Percentiles rank a stretch among this genome's conserved stretches.
These are phyloP conservation scores for Typhlichthys eigenmanni DNA, from an alignment of 2,797 vertebrate species.

Conservation along the genomic window DNA sequence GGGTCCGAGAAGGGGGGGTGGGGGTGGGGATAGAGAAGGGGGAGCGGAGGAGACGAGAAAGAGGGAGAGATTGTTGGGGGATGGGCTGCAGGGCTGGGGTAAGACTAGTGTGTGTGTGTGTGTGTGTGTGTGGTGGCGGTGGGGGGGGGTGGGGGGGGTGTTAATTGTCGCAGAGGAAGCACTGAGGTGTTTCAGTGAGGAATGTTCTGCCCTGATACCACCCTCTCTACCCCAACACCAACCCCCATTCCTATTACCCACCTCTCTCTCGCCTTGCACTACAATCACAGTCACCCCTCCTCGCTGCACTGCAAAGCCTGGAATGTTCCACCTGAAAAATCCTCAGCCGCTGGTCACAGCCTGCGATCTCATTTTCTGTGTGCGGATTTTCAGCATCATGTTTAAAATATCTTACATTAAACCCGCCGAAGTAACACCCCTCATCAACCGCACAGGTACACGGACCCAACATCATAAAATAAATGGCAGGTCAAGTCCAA, in stretches of 20 bases:
- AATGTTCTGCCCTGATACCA: slow-evolving; percentile 74
- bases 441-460: slow-evolving; percentile 2
- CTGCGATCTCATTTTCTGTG: slow-evolving; percentile 26
- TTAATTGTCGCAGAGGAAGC: slow-evolving; percentile 75
- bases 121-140: slow-evolving; percentile 31
- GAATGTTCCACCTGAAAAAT: slow-evolving; percentile 76
- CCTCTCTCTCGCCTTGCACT: slow-evolving; percentile 61
- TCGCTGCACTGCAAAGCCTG: slow-evolving; percentile 69
- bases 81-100: slow-evolving; percentile 68
- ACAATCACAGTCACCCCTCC: slow-evolving; percentile 66
- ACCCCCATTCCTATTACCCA: slow-evolving; percentile 57
- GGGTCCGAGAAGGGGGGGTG: slow-evolving; percentile 58
- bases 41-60: slow-evolving; percentile 38
- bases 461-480: background rate
- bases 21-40: slow-evolving; percentile 29
- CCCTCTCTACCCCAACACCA: slow-evolving; percentile 39
- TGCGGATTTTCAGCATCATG: no score
- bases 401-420: background rate
- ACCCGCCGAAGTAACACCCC: background rate
- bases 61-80: slow-evolving; percentile 68
- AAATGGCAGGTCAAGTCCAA: background rate
- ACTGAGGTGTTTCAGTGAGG: slow-evolving; percentile 79
- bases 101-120: slow-evolving; percentile 16
- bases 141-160: slow-evolving; percentile 56
- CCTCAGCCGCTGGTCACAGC: slow-evolving; percentile 68